Conservation (phyloP, 2,113 vertebrate species). For the Ictidomys tridecemlineatus region DNA sequence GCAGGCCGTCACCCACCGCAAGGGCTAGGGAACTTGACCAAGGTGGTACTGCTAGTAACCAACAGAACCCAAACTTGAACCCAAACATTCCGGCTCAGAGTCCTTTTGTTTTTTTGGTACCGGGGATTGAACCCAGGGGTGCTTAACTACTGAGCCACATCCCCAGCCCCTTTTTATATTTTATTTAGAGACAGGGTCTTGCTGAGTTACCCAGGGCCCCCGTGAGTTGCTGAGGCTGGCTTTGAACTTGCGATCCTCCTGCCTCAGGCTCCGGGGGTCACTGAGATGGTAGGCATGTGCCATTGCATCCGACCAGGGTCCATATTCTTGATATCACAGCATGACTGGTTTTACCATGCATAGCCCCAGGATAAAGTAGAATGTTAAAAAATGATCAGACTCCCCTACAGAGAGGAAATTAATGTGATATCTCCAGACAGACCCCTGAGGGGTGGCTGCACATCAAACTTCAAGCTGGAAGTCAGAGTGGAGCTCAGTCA, state of each 20-base stretch:
- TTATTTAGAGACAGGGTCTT: not conserved
- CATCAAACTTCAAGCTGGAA: not conserved
- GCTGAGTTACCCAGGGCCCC: too few relatives aligned
- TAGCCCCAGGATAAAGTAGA: not conserved
- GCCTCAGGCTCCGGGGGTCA: too few relatives aligned
- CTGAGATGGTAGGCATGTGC: too few relatives aligned
- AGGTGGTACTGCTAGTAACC: not conserved
- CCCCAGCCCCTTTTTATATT: not conserved
- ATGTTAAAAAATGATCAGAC: not conserved
- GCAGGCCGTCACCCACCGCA: not conserved
- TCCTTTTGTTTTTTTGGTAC: not conserved
- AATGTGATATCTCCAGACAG: not conserved
- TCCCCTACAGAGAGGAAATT: slow-evolving; percentile 1
- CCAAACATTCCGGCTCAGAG: not conserved
- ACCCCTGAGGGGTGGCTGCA: not conserved
- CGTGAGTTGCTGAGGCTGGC: not conserved
- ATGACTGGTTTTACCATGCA: not conserved
- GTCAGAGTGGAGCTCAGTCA: not conserved
- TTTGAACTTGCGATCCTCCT: too few relatives aligned
- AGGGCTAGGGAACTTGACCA: not conserved
- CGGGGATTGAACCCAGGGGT: too few relatives aligned
- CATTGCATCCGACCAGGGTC: not conserved
- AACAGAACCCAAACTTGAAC: not conserved
- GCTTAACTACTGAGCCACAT: not conserved
- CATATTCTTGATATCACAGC: not conserved